Conservation (phyloP, 2,113 vertebrate species). For the Salvelinus namaycush region DNA sequence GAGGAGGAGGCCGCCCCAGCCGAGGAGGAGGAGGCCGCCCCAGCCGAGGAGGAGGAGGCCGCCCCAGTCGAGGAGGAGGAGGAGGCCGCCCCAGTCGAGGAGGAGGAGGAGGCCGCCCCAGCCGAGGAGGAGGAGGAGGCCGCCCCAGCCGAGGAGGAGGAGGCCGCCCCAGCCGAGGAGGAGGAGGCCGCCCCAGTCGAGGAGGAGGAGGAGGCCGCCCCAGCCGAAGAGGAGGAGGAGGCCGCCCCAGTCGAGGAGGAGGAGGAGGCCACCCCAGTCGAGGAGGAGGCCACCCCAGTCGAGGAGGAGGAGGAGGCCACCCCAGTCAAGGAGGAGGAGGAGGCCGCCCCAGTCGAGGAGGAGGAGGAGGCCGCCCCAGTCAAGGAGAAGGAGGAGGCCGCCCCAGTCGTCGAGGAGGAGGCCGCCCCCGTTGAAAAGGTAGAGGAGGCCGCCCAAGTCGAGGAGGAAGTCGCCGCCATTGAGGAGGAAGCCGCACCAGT, state of each 20-base stretch:
- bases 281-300: not conserved
- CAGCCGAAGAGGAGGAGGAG: not conserved
- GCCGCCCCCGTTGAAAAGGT: not conserved
- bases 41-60: not conserved
- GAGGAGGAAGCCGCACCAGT: not conserved
- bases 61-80: not conserved
- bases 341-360: not conserved
- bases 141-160: not conserved
- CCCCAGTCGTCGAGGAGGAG: not conserved
- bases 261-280: not conserved
- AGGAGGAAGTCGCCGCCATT: not conserved
- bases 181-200: not conserved
- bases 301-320: conserved; percentile 9
- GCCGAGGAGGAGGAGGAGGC: conserved; percentile 10
- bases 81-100: not conserved
- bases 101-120: not conserved
- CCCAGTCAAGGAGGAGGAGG: not conserved
- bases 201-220: not conserved
- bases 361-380: not conserved
- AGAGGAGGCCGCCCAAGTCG: not conserved
- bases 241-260: not conserved
- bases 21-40: not conserved
- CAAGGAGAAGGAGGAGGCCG: not conserved
- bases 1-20: conserved; percentile 1
- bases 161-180: not conserved